Conservation (phyloP, 2,113 vertebrate species). For the Podarcis muralis region DNA sequence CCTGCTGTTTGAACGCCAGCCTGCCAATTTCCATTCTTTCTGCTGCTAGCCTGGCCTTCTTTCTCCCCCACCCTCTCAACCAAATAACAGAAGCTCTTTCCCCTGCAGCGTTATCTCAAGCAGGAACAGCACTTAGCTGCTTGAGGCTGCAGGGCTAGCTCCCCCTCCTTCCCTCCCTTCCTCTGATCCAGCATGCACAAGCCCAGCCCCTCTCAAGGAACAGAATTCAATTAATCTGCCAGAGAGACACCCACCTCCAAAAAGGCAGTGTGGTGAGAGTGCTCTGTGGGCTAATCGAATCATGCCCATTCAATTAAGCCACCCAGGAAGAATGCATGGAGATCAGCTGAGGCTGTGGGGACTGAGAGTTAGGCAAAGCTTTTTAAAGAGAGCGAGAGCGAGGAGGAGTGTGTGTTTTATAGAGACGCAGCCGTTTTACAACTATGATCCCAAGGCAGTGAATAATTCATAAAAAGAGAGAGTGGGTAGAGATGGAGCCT, state of each 20-base stretch:
- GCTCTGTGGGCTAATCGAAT: slow-evolving; percentile 13
- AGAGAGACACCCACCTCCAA: background rate
- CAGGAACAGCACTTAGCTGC: background rate
- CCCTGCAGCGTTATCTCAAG: slow-evolving; percentile 1
- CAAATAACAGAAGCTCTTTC: background rate
- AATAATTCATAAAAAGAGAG: no score
- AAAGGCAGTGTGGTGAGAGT: background rate
- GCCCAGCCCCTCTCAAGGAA: background rate
- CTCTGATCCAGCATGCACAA: background rate
- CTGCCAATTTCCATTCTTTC: background rate
- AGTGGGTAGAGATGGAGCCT: no score
- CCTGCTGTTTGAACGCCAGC: background rate
- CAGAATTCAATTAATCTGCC: slow-evolving; percentile 15
- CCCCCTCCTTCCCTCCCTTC: background rate
- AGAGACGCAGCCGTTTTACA: background rate
- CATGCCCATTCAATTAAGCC: slow-evolving; percentile 30
- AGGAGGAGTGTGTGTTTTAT: background rate
- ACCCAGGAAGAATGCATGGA: slow-evolving; percentile 9
- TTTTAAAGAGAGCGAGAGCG: background rate
- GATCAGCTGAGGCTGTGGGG: background rate
- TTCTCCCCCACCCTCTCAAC: background rate
- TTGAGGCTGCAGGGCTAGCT: background rate
- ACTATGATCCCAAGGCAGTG: background rate
- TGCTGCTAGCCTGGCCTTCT: background rate
- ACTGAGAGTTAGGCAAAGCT: background rate